Conservation (phyloP, 2,113 vertebrate species). For the Lophura nycthemera region DNA sequence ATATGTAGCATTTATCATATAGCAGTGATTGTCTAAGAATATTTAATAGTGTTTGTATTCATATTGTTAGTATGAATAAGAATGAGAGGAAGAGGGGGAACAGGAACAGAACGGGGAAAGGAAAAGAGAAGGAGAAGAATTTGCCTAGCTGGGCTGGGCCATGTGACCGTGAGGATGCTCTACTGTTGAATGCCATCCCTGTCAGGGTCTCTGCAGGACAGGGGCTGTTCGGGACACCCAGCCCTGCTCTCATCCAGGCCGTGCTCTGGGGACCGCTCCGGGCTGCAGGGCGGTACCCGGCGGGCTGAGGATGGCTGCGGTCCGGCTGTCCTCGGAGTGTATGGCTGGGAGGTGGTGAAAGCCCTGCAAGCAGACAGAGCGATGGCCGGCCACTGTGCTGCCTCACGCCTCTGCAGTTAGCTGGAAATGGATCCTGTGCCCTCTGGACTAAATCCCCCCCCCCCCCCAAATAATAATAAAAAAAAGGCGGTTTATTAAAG, state of each 20-base stretch:
- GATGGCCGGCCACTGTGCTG: not conserved
- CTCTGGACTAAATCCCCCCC: conserved; percentile 77
- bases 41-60: not conserved
- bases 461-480: conserved; percentile 52
- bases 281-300: accelerated
- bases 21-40: accelerated
- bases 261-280: not conserved
- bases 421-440: conserved; percentile 82
- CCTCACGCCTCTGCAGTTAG: conserved; percentile 65
- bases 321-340: not conserved
- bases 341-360: conserved; percentile 31
- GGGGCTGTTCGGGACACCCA: not conserved
- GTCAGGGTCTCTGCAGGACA: not conserved
- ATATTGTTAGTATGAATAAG: not conserved
- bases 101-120: not conserved
- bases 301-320: accelerated
- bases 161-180: not conserved
- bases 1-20: too few species aligned
- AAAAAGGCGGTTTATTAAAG: conserved; percentile 81
- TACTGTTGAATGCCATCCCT: not conserved
- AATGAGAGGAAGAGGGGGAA: not conserved
- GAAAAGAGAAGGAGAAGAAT: not conserved
- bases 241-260: not conserved
- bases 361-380: conserved; percentile 16
- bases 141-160: not conserved